Evolutionary conservation across 1,140 invertebrate species (phyloP), one percentile per base, ranked within the genome.

Genomic region (Dermatophagoides farinae): DNA sequence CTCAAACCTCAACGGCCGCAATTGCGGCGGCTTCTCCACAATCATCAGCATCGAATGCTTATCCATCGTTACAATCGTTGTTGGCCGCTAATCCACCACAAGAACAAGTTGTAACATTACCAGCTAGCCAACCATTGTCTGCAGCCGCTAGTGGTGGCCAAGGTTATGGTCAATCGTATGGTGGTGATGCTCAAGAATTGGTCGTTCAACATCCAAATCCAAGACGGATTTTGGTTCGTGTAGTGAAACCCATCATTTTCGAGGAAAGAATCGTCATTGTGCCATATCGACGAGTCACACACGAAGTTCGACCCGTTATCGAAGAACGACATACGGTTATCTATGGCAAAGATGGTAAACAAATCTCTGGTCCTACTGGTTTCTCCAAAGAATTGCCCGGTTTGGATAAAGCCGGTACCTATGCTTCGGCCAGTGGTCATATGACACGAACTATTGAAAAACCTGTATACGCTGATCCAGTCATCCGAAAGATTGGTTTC

Each of bases 261-360:
- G 58, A 60, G 22, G 58, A 60, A 25, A 44, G 58, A n/a, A 60
- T 60, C 22, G 58, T 60, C 44, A 60, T 60, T 23, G 58, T 60
- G 46, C 58, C 58, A 47, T 60, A 60, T 22, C 58, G 58, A 47
- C 25, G 58, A 60, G 58, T 60, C 6, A 60, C 58, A 18, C 58
- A 60, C 22, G 58, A 60, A 31, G 53, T 60, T 12, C 41, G 58
- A 8, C 58, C 58, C 4, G 58, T 60, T 10, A 60, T 60, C 31
- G 58, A 60, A 41, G 58, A 60, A 43, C 23, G 58, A 22, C 58
- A 60, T 41, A 60, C 58, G 14, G 58, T 60, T 37, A 60, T 60
- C 58, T 60, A 60, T 23, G 58, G 58, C 9, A 60, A 60, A 37
- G 58, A 60, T 43, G 58, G 58, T 12, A 60, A 60, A 52, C 58